Evolutionary conservation across 23 tunicate species (phyloP).

Genomic region (Trididemnum clinides): DNA sequence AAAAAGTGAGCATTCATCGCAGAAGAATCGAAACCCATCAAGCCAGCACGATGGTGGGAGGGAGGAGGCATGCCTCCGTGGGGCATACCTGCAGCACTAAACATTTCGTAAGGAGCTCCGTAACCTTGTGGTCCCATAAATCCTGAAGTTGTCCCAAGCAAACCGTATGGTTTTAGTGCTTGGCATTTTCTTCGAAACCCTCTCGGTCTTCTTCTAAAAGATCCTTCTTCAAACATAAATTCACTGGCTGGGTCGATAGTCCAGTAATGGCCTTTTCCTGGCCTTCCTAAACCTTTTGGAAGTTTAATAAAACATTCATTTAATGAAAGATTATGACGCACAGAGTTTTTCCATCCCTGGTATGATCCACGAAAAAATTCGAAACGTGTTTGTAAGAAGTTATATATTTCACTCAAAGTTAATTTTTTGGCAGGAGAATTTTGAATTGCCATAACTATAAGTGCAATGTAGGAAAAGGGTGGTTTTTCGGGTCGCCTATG

Average conservation of each 20-base stretch:
- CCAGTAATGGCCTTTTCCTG: conserved; percentile 99
- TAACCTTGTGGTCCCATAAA: conserved; percentile 83
- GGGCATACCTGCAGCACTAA: conserved; percentile 67
- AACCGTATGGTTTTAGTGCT: conserved; percentile 91
- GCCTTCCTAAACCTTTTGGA: conserved; percentile 95
- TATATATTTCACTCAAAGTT: conserved; percentile 97
- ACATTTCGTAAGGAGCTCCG: conserved; percentile 83
- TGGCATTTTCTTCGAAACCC: conserved; percentile 99
- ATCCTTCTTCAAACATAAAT: conserved; percentile 99
- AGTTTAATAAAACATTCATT: conserved; percentile 98
- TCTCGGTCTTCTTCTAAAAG: conserved; percentile 95
- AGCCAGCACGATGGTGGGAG: conserved; percentile 58
- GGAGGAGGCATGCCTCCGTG: conserved; percentile 90
- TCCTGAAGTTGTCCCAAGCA: conserved; percentile 74
- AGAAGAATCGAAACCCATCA: conserved; percentile 77
- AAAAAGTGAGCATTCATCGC: conserved; percentile 62
- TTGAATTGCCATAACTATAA: conserved; percentile 99
- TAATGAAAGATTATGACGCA: conserved; percentile 93
- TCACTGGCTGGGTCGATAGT: conserved; percentile 98
- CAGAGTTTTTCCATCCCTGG: conserved; percentile 99
- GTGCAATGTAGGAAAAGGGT: conserved; percentile 96
- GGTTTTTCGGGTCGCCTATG: conserved; percentile 98
- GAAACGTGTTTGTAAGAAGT: conserved; percentile 90
- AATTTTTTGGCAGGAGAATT: conserved; percentile 89
- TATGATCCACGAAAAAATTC: conserved; percentile 99